A percentile compares a stretch with the other conserved stretches of the same genome.
These are phyloP conservation scores for Pristionchus mayeri DNA, from an alignment of 2,888 invertebrate species.

Conservation along the genomic window DNA sequence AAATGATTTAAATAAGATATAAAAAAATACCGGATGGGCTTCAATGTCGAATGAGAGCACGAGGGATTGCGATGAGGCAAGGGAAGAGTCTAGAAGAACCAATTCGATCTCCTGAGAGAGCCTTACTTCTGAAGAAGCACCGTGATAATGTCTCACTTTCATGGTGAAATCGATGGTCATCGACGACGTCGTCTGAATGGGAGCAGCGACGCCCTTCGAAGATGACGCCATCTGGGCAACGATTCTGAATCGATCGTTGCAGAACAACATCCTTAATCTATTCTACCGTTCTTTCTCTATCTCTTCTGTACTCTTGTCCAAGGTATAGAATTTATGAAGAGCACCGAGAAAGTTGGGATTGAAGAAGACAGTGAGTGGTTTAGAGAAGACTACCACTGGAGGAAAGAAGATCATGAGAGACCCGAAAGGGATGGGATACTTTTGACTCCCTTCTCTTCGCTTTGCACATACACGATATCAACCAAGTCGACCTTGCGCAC, in stretches of 20 bases:
- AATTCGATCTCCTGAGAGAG: not conserved
- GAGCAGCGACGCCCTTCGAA: not conserved
- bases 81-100: not conserved
- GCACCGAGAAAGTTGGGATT: not conserved
- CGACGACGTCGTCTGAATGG: not conserved
- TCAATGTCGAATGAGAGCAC: not conserved
- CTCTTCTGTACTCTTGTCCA: not conserved
- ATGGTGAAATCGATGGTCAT: not conserved
- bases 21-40: not conserved
- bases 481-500: not conserved
- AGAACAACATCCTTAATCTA: too few relatives aligned
- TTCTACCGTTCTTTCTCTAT: not conserved
- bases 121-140: too few relatives aligned
- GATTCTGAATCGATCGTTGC: not conserved
- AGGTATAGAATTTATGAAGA: not conserved
- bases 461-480: not conserved
- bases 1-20: not conserved
- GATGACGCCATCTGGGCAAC: not conserved
- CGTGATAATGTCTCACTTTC: not conserved
- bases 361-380: not conserved
- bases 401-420: too few relatives aligned
- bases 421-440: not conserved
- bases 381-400: not conserved
- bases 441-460: not conserved
- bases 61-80: not conserved